Evolutionary conservation across 2,888 invertebrate genomes (phyloP).

Genomic region (Caenorhabditis afra): DNA sequence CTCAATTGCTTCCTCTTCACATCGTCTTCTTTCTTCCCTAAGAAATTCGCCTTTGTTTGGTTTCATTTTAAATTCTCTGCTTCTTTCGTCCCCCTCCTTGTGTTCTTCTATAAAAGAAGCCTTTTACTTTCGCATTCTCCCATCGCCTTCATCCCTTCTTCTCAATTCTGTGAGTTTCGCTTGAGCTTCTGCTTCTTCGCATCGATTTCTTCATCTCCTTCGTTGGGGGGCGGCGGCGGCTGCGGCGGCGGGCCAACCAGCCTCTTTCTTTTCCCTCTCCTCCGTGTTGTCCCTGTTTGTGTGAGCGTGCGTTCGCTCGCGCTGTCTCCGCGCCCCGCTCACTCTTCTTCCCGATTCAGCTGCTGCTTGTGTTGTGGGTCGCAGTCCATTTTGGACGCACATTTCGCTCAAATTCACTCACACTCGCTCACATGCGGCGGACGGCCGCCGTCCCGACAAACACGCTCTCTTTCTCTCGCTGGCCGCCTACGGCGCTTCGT

Average conservation of each 20-base stretch:
- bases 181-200: neutral
- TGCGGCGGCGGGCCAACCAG: too few species aligned
- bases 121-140: neutral
- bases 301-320: constrained; percentile 4
- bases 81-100: neutral
- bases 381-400: constrained; percentile 37
- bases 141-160: neutral
- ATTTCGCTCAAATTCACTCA: constrained; percentile 47
- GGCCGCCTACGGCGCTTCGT: neutral
- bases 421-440: constrained; percentile 36
- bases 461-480: constrained; percentile 21
- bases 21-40: neutral
- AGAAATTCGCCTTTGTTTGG: too few species aligned
- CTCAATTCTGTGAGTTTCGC: neutral
- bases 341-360: constrained; percentile 19
- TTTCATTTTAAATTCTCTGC: neutral
- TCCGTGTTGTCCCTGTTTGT: constrained; percentile 5
- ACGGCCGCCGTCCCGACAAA: constrained; percentile 14
- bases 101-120: neutral
- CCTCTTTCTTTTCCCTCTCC: constrained; percentile 7
- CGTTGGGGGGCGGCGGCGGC: neutral
- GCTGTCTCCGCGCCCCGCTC: constrained; percentile 14
- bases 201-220: constrained; percentile 14
- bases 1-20: neutral
- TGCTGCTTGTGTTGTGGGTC: constrained; percentile 11